Conservation (phyloP, 2,797 vertebrate species). For the Melanotaenia maccullochi region DNA sequence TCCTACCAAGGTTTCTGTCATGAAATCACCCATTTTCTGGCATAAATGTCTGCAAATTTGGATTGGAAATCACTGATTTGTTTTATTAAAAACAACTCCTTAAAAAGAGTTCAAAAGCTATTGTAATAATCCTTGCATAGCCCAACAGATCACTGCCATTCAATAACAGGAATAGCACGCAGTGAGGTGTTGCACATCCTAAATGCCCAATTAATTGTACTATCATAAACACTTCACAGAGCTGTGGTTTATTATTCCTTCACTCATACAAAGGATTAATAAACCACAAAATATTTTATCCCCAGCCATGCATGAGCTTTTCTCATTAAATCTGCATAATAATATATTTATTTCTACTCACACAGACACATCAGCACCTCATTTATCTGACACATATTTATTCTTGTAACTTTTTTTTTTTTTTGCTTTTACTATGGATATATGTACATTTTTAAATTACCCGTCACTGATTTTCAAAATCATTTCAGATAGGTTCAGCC, state of each 20-base stretch:
- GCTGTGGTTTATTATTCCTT: constrained; percentile 29
- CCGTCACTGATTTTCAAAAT: neutral
- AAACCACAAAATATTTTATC: constrained; percentile 42
- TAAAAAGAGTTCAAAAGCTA: constrained; percentile 4
- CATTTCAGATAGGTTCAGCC: no score
- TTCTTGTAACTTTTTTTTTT: neutral
- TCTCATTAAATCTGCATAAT: constrained; percentile 47
- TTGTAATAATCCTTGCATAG: constrained; percentile 39
- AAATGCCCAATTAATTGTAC: constrained; percentile 59
- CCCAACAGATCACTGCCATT: constrained; percentile 43
- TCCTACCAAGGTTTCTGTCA: constrained; percentile 31
- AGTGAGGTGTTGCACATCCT: constrained; percentile 58
- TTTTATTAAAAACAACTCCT: constrained; percentile 15
- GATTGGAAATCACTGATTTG: constrained; percentile 30
- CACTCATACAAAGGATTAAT: constrained; percentile 48
- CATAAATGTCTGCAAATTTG: constrained; percentile 40
- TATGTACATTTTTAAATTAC: neutral
- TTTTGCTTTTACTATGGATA: neutral
- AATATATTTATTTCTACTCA: constrained; percentile 27
- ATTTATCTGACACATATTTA: constrained; percentile 11
- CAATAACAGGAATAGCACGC: constrained; percentile 41
- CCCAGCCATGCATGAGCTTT: constrained; percentile 28
- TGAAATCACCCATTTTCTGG: constrained; percentile 44
- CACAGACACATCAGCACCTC: neutral
- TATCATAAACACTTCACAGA: constrained; percentile 34